phyloP scores from a whole-genome alignment of 2,113 vertebrate genomes.

The Melanerpes aurifrons region DNA sequence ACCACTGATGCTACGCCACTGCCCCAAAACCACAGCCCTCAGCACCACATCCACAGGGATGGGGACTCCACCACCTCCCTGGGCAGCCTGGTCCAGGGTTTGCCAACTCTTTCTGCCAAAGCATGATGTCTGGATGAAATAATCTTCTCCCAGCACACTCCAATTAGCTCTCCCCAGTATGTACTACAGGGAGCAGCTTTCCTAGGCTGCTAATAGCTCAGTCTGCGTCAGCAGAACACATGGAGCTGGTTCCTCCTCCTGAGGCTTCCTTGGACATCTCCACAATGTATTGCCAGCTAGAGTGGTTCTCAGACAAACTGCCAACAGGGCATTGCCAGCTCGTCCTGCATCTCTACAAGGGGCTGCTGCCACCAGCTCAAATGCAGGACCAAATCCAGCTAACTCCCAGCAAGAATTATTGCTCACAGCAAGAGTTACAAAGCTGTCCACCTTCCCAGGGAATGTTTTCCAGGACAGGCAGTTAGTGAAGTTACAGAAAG shows the following conservation, averaged over 20 bases:
- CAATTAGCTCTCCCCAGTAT: not conserved
- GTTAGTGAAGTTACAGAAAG: not conserved
- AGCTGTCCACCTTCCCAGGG: not conserved
- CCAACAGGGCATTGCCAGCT: not conserved
- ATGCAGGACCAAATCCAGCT: not conserved
- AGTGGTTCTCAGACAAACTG: not conserved
- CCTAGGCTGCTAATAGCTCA: not conserved
- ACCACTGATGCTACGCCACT: too few species aligned
- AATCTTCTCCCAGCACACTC: not conserved
- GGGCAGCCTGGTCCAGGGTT: too few species aligned
- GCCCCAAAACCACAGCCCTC: too few species aligned
- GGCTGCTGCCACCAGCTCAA: not conserved
- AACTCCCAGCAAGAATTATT: not conserved
- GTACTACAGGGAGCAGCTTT: not conserved
- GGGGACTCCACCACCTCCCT: too few species aligned
- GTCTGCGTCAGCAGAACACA: not conserved
- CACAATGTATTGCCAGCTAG: not conserved
- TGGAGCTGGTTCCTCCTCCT: not conserved
- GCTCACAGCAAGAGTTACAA: not conserved
- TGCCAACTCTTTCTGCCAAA: not conserved
- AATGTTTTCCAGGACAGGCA: not conserved
- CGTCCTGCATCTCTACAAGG: not conserved
- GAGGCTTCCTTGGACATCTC: not conserved
- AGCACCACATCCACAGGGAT: too few species aligned
- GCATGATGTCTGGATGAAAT: not conserved